Percentiles rank a stretch among this genome's conserved stretches.
phyloP scores from a whole-genome alignment of 2,888 invertebrate species.

The Nowickia ferox region DNA sequence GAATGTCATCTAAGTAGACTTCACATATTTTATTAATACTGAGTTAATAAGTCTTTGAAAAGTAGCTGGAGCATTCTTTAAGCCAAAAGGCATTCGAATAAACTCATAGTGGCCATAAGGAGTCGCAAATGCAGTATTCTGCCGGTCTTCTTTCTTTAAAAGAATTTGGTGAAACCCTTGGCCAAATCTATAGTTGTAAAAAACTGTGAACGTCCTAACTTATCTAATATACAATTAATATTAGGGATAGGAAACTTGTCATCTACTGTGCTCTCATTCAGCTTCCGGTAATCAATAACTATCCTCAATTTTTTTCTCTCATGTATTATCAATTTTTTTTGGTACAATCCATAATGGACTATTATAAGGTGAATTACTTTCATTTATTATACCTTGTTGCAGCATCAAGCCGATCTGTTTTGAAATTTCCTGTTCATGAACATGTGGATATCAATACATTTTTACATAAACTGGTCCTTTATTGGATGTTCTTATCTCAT shows the following conservation, averaged over 20 bases:
- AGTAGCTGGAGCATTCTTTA: slow-evolving; percentile 72
- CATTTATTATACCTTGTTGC: slow-evolving; percentile 8
- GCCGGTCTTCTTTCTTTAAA: background rate
- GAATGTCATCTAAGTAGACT: slow-evolving; percentile 45
- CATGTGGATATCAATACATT: slow-evolving; percentile 31
- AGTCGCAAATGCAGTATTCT: background rate
- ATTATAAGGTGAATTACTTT: background rate
- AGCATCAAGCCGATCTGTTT: slow-evolving; percentile 41
- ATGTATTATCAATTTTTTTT: slow-evolving; percentile 4
- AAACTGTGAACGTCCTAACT: slow-evolving; percentile 17
- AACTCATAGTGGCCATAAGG: background rate
- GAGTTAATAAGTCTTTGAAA: slow-evolving; percentile 74
- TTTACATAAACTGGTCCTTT: slow-evolving; percentile 25
- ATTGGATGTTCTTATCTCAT: slow-evolving; percentile 15
- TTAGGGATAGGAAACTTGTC: slow-evolving; percentile 43
- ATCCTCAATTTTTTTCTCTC: slow-evolving; percentile 11
- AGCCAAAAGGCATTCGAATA: slow-evolving; percentile 43
- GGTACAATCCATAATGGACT: slow-evolving; percentile 10
- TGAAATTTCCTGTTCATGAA: slow-evolving; percentile 32
- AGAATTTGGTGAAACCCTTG: slow-evolving; percentile 1
- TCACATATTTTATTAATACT: slow-evolving; percentile 11
- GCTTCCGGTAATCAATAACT: slow-evolving; percentile 29
- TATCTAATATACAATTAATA: slow-evolving; percentile 28
- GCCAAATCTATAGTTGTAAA: background rate
- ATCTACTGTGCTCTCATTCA: slow-evolving; percentile 11